These are phyloP conservation scores for Xiphophorus hellerii DNA, from an alignment of 2,113 vertebrate species.

Conservation along the genomic window DNA sequence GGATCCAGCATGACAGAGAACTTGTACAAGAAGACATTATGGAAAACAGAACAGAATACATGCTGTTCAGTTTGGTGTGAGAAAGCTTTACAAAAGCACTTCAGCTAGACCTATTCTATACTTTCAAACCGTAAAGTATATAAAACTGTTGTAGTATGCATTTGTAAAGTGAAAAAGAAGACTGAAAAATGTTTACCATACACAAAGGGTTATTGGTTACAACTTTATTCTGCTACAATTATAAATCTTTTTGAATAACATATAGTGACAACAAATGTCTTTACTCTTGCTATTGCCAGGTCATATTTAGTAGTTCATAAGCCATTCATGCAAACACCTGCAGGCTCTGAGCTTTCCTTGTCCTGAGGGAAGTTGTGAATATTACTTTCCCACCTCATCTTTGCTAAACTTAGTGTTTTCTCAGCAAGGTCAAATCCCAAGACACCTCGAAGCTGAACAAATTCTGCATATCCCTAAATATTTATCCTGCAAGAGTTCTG, in stretches of 20 bases:
- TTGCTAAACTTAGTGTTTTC: conserved; percentile 23
- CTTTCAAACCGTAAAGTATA: too few relatives aligned
- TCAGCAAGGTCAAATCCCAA: conserved; percentile 26
- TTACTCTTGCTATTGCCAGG: background rate
- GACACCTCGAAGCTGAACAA: conserved; percentile 9
- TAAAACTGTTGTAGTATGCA: background rate
- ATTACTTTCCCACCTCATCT: background rate
- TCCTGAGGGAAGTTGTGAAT: too few relatives aligned
- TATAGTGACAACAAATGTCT: background rate
- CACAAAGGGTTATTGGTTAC: background rate
- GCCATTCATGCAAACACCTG: background rate
- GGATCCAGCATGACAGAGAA: background rate
- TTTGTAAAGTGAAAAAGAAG: background rate
- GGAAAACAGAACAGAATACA: background rate
- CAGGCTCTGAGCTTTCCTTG: background rate
- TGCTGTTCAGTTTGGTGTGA: background rate
- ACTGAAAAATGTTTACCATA: background rate
- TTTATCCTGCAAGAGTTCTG: background rate
- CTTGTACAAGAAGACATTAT: background rate
- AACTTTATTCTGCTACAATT: background rate
- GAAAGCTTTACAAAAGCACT: background rate
- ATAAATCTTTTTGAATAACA: background rate
- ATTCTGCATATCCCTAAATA: conserved; percentile 16
- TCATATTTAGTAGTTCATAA: conserved; percentile 6
- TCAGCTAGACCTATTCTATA: background rate